Conservation (phyloP, 2,797 vertebrate species). For the Hippopotamyrus pictus region DNA sequence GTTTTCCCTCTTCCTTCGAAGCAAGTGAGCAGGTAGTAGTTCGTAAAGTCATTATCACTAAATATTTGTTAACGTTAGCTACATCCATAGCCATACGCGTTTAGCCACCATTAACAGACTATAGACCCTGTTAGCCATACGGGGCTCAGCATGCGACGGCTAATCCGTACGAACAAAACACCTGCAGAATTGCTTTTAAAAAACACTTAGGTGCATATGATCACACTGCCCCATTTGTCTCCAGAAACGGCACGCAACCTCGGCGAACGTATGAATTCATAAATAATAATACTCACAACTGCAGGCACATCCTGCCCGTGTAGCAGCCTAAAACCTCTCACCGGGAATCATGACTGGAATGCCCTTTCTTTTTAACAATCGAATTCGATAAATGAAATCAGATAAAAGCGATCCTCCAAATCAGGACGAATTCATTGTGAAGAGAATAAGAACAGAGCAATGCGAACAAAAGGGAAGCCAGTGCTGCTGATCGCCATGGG, state of each 20-base stretch:
- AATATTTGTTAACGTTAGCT: not conserved
- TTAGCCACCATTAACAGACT: not conserved
- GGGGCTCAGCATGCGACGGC: slow-evolving; percentile 10
- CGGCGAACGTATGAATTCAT: slow-evolving; percentile 26
- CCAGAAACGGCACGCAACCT: not conserved
- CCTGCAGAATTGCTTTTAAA: not conserved
- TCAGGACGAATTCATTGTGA: slow-evolving; percentile 52
- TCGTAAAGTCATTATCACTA: not conserved
- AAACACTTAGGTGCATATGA: not conserved
- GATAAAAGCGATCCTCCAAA: slow-evolving; percentile 21
- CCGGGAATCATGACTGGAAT: slow-evolving; percentile 34
- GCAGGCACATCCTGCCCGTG: slow-evolving; percentile 56
- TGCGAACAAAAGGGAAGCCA: slow-evolving; percentile 65
- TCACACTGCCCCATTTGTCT: not conserved
- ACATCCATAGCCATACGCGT: not conserved
- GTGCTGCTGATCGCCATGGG: slow-evolving; percentile 48
- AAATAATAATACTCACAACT: slow-evolving; percentile 69
- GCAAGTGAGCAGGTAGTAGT: not conserved
- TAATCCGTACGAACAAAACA: not conserved
- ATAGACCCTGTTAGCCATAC: not conserved
- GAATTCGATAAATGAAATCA: slow-evolving; percentile 43
- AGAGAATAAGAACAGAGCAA: slow-evolving; percentile 62
- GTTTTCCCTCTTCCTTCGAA: not conserved
- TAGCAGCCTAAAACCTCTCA: slow-evolving; percentile 46
- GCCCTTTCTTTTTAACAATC: not conserved